Percentiles rank a stretch among this genome's conserved stretches.
These are phyloP conservation scores for Sebastes glaucus DNA, from an alignment of 2,797 vertebrate genomes.

Conservation along the genomic window DNA sequence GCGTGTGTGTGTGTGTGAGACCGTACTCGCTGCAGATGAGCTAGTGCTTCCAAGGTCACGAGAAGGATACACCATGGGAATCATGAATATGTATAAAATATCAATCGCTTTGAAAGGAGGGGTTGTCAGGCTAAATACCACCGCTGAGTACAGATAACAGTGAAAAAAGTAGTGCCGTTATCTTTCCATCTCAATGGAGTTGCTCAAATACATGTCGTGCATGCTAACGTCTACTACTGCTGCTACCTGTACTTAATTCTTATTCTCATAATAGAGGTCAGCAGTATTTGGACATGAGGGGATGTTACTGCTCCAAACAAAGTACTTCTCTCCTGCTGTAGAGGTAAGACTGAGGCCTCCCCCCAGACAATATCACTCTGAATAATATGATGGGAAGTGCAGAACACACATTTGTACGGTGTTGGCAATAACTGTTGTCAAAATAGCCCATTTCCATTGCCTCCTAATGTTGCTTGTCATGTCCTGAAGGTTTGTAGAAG, in stretches of 20 bases:
- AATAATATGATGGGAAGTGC: background rate
- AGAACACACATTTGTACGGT: background rate
- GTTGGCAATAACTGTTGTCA: background rate
- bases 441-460: conserved; percentile 10
- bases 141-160: conserved; percentile 50
- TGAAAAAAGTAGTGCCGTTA: conserved; percentile 20
- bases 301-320: background rate
- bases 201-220: background rate
- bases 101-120: conserved; percentile 50
- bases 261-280: conserved; percentile 5
- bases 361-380: background rate
- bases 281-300: background rate
- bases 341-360: background rate
- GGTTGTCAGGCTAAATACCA: conserved; percentile 59
- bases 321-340: background rate
- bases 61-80: conserved; percentile 41
- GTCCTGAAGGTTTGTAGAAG: conserved; percentile 33
- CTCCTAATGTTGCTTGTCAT: background rate
- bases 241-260: background rate
- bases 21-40: conserved; percentile 10
- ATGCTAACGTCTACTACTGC: background rate
- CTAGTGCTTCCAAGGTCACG: conserved; percentile 50
- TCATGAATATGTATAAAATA: conserved; percentile 70
- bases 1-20: background rate
- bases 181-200: conserved; percentile 49